Evolutionary conservation across 2,888 invertebrate species (phyloP).

Genomic region (Scaptomyza flava): DNA sequence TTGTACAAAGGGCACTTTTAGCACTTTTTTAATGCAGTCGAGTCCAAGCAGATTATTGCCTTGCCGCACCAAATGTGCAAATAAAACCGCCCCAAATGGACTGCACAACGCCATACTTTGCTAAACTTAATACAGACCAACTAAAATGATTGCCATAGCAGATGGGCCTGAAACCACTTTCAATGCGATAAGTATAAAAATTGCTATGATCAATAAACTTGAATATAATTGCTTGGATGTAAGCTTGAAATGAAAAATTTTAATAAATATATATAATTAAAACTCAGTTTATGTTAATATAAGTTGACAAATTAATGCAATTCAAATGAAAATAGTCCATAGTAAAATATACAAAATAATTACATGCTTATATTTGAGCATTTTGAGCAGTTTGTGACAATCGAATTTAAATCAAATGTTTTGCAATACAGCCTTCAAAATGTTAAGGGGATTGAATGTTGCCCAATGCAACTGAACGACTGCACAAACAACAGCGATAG

Average conservation of each 20-base stretch:
- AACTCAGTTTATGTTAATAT: no score
- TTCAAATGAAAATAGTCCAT: not conserved
- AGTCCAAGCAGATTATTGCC: conserved; percentile 68
- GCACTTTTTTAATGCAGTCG: conserved; percentile 66
- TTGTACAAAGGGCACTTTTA: conserved; percentile 60
- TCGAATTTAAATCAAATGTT: conserved; percentile 36
- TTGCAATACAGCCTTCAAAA: conserved; percentile 16
- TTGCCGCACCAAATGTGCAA: conserved; percentile 65
- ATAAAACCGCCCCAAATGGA: conserved; percentile 64
- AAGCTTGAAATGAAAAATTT: no score
- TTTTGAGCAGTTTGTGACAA: conserved; percentile 15
- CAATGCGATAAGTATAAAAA: not conserved
- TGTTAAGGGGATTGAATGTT: conserved; percentile 14
- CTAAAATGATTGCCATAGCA: conserved; percentile 34
- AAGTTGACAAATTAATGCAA: not conserved
- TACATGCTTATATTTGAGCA: conserved; percentile 1
- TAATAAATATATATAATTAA: no score
- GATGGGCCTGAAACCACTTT: conserved; percentile 17
- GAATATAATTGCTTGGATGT: no score
- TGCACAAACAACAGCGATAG: conserved; percentile 66
- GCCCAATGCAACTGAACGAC: conserved; percentile 29
- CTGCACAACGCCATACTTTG: conserved; percentile 33
- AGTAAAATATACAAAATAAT: conserved; percentile 13
- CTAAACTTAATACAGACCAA: conserved; percentile 47
- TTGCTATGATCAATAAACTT: no score